Conservation (phyloP, 1,140 invertebrate species). For the Macrosteles quadrilineatus region DNA sequence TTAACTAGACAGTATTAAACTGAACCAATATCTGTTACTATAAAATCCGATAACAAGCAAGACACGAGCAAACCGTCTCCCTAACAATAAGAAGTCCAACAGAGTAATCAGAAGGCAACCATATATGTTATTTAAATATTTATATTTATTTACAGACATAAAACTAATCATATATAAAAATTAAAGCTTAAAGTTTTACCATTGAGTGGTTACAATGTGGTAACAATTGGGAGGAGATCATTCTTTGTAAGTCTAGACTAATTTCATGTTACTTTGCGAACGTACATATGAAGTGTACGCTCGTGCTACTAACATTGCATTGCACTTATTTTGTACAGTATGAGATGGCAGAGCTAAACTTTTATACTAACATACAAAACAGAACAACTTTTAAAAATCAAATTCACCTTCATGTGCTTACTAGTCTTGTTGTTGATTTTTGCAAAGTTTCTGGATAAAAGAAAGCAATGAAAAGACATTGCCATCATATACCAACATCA, state of each 20-base stretch:
- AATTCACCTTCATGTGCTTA: neutral
- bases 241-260: slow-evolving; percentile 18
- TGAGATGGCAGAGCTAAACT: neutral
- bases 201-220: neutral
- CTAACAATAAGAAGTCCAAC: neutral
- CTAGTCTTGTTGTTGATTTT: neutral
- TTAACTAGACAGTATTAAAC: too few relatives aligned
- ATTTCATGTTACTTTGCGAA: neutral
- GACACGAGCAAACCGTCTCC: too few relatives aligned
- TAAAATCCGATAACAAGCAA: too few relatives aligned
- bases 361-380: neutral
- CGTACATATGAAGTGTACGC: neutral
- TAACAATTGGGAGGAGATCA: slow-evolving; percentile 11
- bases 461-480: too few relatives aligned
- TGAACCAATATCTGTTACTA: too few relatives aligned
- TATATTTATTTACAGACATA: slow-evolving; percentile 2
- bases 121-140: slow-evolving; percentile 19
- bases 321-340: neutral
- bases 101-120: neutral
- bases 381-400: neutral
- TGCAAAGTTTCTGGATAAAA: neutral
- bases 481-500: too few relatives aligned
- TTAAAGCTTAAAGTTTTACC: slow-evolving; percentile 22
- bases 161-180: slow-evolving; percentile 20
- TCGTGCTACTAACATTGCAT: neutral